phyloP scores from a whole-genome alignment of 2,888 invertebrate genomes.

The Lasioglossum marginatum region DNA sequence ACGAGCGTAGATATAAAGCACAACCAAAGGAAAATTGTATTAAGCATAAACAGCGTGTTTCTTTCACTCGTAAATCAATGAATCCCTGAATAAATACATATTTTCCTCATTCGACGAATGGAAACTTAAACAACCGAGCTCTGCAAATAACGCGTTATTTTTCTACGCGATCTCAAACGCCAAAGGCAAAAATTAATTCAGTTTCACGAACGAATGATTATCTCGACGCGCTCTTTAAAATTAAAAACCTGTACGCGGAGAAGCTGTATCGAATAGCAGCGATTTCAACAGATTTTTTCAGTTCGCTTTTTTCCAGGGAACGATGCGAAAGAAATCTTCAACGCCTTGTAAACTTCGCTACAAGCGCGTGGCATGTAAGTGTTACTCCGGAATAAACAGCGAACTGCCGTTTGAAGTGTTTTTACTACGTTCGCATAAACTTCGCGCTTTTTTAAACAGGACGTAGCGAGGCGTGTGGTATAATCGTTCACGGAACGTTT shows the following conservation, averaged over 20 bases:
- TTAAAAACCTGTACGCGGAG: background rate
- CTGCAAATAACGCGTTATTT: background rate
- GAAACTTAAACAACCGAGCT: background rate
- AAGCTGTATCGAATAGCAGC: background rate
- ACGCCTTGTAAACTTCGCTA: slow-evolving; percentile 5
- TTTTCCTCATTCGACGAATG: background rate
- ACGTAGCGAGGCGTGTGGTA: background rate
- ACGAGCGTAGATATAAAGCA: too few species aligned
- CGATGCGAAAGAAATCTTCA: background rate
- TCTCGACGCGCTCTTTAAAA: background rate
- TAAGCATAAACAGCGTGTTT: too few species aligned
- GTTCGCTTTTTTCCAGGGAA: background rate
- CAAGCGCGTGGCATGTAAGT: background rate
- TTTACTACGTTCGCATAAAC: background rate
- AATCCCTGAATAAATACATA: background rate
- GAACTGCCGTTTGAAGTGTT: background rate
- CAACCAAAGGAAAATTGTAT: too few species aligned
- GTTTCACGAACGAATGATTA: background rate
- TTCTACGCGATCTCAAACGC: background rate
- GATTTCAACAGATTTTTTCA: background rate
- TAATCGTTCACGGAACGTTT: background rate
- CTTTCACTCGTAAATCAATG: too few species aligned
- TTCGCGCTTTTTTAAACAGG: background rate
- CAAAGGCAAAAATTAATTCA: background rate
- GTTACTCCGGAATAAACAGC: slow-evolving; percentile 9